Evolutionary conservation across 2,797 vertebrate species (phyloP), one percentile per base, ranked within the genome.

Genomic region (Hylomyscus alleni): DNA sequence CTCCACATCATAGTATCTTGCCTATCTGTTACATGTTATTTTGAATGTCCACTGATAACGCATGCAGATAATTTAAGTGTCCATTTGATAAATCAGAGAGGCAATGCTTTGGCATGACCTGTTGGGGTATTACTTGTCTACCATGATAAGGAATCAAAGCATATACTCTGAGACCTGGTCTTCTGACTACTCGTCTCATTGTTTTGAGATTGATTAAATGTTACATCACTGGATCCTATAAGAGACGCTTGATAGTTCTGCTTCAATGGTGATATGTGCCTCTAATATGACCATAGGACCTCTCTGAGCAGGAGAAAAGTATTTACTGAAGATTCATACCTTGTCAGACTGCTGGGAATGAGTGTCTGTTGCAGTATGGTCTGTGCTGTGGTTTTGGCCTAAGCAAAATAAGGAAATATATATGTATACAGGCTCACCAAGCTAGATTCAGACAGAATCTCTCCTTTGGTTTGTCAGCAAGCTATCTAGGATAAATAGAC

Each of bases 81-180:
- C 19, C 17, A 62, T 76, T 75, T 67, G 72, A 93, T 50, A 77
- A 40, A 11, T 69, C 10, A 60, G 20, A 52, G 44, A 40, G 72
- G 69, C 22, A 24, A 44, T 50, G 14, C 29, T 94, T 44, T 24
- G 10, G 65, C 65, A 67, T 34, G 13, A 34, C 65, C 65, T 67
- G 29, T 34, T 69, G 67, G 34, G 12, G 19, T 44, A 47, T 75
- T 40, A 40, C 72, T 89, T 96, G 93, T 85, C 34, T 90, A 54
- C n/a, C 92, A 78, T 87, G 69, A 81, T 90, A 97, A 96, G 69
- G 24, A 82, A 62, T 19, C 7, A 60, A 54, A 92, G 24, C 12
- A 47, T 95, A 22, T 73, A 58, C 17, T 81, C 81, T 62, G 4
- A 73, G 37, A 54, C 3, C 6, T 52, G 11, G 10, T 62, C 60